A percentile compares a stretch with the other conserved stretches of the same genome.
phyloP scores from a whole-genome alignment of 2,888 invertebrate species.

The Stenodera caucasica region DNA sequence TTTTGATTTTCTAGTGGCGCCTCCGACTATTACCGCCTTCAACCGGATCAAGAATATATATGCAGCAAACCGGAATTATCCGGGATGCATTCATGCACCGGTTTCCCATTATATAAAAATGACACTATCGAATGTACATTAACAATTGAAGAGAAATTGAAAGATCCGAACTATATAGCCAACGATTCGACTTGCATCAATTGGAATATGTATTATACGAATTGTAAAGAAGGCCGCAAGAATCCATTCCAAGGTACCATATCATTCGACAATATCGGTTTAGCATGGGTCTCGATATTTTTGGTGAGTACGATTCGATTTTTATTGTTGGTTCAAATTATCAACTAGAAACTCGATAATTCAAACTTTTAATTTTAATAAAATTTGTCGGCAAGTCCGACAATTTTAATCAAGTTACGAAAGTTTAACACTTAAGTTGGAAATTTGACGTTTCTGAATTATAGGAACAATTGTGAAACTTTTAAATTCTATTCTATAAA shows the following conservation, averaged over 20 bases:
- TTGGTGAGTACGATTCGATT: constrained; percentile 71
- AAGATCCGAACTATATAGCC: constrained; percentile 40
- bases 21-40: constrained; percentile 75
- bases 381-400: too few species aligned
- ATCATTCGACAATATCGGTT: constrained; percentile 99
- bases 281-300: constrained; percentile 99
- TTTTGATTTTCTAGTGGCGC: constrained; percentile 57
- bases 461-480: too few species aligned
- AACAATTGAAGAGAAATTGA: constrained; percentile 54
- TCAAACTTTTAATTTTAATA: too few species aligned
- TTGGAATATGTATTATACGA: constrained; percentile 98
- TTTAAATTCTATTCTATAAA: too few species aligned
- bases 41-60: constrained; percentile 90
- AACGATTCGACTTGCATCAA: constrained; percentile 79
- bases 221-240: constrained; percentile 87
- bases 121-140: constrained; percentile 77
- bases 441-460: too few species aligned
- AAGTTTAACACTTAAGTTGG: too few species aligned
- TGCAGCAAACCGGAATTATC: constrained; percentile 91
- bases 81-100: constrained; percentile 90
- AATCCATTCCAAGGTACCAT: constrained; percentile 99
- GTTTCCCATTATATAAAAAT: constrained; percentile 78
- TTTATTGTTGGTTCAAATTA: too few species aligned
- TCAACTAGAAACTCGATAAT: too few species aligned
- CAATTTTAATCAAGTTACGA: too few species aligned